phyloP scores from a whole-genome alignment of 2,797 vertebrate genomes.

The Otus scops region DNA sequence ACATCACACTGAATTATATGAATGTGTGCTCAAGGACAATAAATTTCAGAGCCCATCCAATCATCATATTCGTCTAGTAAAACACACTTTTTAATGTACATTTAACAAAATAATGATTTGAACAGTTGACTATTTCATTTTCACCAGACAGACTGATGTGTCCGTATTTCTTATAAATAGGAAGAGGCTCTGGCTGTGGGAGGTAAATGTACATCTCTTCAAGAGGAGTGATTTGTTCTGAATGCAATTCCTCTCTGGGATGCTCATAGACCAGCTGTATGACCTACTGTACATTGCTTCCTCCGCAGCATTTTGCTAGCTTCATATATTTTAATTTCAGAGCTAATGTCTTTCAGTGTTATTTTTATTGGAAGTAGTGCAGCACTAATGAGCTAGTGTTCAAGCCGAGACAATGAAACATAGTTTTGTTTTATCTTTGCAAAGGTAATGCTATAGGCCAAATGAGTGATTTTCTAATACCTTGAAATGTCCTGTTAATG shows the following conservation, averaged over 20 bases:
- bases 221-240: neutral
- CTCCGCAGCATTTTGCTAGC: neutral
- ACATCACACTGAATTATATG: neutral
- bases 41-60: slow-evolving; percentile 31
- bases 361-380: slow-evolving; percentile 4
- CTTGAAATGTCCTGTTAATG: neutral
- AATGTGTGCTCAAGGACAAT: neutral
- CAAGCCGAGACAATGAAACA: neutral
- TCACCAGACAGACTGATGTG: slow-evolving; percentile 19
- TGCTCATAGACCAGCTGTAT: neutral
- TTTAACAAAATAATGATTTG: slow-evolving; percentile 48
- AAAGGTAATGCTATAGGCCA: neutral
- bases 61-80: neutral
- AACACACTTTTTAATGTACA: slow-evolving; percentile 24
- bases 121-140: slow-evolving; percentile 27
- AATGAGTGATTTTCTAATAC: neutral
- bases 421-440: neutral
- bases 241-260: neutral
- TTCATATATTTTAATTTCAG: slow-evolving; percentile 47
- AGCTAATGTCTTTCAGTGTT: slow-evolving; percentile 27
- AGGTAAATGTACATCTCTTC: slow-evolving; percentile 2
- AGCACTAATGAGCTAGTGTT: slow-evolving; percentile 13
- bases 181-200: neutral
- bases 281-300: neutral
- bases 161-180: slow-evolving; percentile 44